These are phyloP conservation scores for Rhynchonycteris naso DNA, from an alignment of 2,797 vertebrate genomes.

Conservation along the genomic window DNA sequence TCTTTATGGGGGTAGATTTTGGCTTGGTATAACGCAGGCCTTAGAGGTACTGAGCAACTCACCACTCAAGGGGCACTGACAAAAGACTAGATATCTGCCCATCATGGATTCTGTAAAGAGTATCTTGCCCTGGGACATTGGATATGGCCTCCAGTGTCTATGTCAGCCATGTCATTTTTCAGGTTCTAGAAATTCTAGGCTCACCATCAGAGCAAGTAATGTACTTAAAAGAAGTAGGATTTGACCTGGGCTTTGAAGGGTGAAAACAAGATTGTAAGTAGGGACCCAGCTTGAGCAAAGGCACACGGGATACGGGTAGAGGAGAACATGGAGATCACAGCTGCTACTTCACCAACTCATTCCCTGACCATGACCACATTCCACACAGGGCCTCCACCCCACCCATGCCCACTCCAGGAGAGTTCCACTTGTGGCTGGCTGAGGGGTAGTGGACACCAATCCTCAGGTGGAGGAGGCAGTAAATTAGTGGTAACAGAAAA, in stretches of 20 bases:
- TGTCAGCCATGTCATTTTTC: constrained; percentile 33
- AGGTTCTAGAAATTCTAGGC: constrained; percentile 15
- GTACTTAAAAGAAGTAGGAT: constrained; percentile 26
- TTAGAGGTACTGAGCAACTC: not conserved
- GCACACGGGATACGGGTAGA: not conserved
- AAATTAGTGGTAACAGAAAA: constrained; percentile 78
- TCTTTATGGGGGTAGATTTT: not conserved
- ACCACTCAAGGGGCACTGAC: not conserved
- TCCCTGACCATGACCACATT: not conserved
- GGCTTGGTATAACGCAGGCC: not conserved
- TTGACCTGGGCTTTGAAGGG: constrained; percentile 15
- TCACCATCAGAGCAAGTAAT: constrained; percentile 32
- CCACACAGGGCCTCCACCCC: constrained; percentile 1
- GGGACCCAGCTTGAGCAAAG: not conserved
- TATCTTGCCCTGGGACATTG: not conserved
- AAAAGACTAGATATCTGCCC: not conserved
- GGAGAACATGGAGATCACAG: not conserved
- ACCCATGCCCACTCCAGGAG: constrained; percentile 3
- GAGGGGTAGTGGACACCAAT: constrained; percentile 29
- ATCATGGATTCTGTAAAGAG: not conserved
- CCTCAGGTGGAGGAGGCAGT: constrained; percentile 71
- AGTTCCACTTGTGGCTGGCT: constrained; percentile 72
- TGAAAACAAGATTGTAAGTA: not conserved
- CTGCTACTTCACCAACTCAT: not conserved
- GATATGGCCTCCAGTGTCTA: not conserved